Conservation (phyloP, 2,797 vertebrate genomes). For the Diceros bicornis region DNA sequence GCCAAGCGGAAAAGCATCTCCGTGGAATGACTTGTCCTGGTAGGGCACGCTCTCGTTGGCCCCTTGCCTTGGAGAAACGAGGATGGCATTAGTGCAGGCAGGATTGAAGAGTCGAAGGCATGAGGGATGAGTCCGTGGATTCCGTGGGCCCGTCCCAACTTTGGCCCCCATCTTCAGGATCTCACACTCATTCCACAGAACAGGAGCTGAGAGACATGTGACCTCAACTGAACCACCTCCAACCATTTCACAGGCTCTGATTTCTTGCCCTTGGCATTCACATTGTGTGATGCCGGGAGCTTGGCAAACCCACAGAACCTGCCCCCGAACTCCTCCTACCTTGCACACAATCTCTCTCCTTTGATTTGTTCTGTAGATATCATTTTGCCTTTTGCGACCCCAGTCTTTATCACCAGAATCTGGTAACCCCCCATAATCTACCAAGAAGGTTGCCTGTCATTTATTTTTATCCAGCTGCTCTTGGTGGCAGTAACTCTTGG, state of each 20-base stretch:
- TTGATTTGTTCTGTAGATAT: neutral
- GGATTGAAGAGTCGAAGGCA: neutral
- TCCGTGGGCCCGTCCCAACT: fast-evolving
- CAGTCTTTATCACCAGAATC: neutral
- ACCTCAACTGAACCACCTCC: neutral
- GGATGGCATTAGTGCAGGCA: neutral
- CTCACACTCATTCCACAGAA: neutral
- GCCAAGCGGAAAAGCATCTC: conserved; percentile 67
- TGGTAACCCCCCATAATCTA: neutral
- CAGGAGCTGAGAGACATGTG: neutral
- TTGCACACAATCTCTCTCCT: neutral
- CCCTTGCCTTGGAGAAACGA: neutral
- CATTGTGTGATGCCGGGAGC: neutral
- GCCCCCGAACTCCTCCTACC: neutral
- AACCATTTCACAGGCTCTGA: neutral
- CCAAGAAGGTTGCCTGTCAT: neutral
- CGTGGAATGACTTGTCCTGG: conserved; percentile 48
- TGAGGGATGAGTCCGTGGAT: fast-evolving
- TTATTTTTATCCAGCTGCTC: neutral
- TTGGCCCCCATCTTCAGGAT: neutral
- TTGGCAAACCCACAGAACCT: neutral
- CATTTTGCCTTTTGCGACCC: neutral
- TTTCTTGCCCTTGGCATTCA: neutral
- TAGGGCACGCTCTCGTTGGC: neutral
- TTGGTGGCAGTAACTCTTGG: neutral